A percentile compares a stretch with the other conserved stretches of the same genome.
Conservation (phyloP, 2,888 invertebrate species). For the Drosophila phalerata region DNA sequence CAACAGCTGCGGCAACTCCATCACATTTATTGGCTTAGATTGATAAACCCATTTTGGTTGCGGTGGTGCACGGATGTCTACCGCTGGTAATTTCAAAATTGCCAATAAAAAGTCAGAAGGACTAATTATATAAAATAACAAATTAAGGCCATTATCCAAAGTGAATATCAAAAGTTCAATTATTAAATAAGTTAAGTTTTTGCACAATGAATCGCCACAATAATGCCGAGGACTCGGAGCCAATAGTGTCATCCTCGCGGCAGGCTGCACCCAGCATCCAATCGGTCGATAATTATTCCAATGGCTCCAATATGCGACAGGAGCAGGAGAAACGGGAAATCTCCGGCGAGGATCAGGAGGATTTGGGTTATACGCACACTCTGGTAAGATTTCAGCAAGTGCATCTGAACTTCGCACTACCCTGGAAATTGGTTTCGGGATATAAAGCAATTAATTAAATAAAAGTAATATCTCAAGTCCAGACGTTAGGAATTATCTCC, state of each 20-base stretch:
- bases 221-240: slow-evolving; percentile 29
- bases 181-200: background rate
- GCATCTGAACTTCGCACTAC: background rate
- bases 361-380: slow-evolving; percentile 50
- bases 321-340: slow-evolving; percentile 45
- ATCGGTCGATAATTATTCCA: slow-evolving; percentile 31
- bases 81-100: slow-evolving; percentile 12
- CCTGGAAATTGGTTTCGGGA: background rate
- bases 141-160: background rate
- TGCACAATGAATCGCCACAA: slow-evolving; percentile 26
- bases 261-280: slow-evolving; percentile 24
- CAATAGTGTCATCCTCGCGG: slow-evolving; percentile 27
- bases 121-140: background rate
- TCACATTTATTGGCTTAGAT: slow-evolving; percentile 18
- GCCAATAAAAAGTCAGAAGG: slow-evolving; percentile 19
- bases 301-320: slow-evolving; percentile 21
- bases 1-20: slow-evolving; percentile 29
- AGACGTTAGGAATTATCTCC: no score
- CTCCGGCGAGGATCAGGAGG: slow-evolving; percentile 50
- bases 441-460: background rate
- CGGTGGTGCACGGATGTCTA: slow-evolving; percentile 43
- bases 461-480: no score
- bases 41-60: slow-evolving; percentile 43
- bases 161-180: background rate
- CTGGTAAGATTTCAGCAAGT: slow-evolving; percentile 36